Percentiles rank a stretch among this genome's conserved stretches.
phyloP scores from a whole-genome alignment of 2,113 vertebrate genomes.

The Nothocercus nigrocapillus region DNA sequence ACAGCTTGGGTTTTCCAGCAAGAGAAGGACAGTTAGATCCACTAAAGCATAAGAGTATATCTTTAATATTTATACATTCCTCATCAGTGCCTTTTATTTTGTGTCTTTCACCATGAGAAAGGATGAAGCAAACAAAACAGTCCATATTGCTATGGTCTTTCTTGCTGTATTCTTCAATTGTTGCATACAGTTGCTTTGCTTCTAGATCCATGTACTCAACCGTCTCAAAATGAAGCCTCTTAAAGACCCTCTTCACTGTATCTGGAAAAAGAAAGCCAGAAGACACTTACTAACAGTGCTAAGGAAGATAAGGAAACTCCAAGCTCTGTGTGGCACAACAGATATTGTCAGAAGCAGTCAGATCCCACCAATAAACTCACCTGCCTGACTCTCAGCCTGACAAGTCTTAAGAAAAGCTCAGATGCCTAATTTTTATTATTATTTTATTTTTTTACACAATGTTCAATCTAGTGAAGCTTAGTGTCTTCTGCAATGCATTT shows the following conservation, averaged over 20 bases:
- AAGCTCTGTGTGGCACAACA: neutral
- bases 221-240: slow-evolving; percentile 75
- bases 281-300: neutral
- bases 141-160: slow-evolving; percentile 69
- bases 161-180: slow-evolving; percentile 34
- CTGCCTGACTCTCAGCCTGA: neutral
- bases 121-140: slow-evolving; percentile 82
- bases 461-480: neutral
- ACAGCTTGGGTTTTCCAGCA: slow-evolving; percentile 78
- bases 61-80: slow-evolving; percentile 25
- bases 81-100: slow-evolving; percentile 76
- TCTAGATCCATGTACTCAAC: slow-evolving; percentile 56
- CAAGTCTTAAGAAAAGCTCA: neutral
- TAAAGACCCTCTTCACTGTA: slow-evolving; percentile 70
- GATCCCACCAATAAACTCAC: neutral
- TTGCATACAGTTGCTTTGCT: neutral
- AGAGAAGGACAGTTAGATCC: slow-evolving; percentile 67
- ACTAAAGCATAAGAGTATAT: slow-evolving; percentile 74
- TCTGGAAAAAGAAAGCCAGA: slow-evolving; percentile 61
- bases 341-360: neutral
- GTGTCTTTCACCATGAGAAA: slow-evolving; percentile 80
- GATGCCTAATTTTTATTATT: neutral
- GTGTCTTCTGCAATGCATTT: neutral
- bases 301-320: neutral
- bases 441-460: neutral